Evolutionary conservation across 2,888 invertebrate genomes (phyloP), one percentile per base, ranked within the genome.

Genomic region (Eumacrocentrus americanus): DNA sequence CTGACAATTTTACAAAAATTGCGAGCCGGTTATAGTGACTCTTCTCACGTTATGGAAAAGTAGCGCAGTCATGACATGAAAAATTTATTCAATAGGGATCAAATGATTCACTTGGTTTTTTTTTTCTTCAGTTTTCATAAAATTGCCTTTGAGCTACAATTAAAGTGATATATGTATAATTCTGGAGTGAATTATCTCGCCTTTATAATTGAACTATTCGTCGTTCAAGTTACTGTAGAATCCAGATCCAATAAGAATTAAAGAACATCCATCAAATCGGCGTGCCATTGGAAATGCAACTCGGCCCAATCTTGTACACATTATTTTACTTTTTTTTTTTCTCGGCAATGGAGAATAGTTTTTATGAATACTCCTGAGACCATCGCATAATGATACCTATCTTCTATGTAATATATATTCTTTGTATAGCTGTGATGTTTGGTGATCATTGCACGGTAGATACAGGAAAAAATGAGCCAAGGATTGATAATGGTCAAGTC

Each of bases 271-370:
- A 71, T 67, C 69, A 60, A 60, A 65, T 68, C 66, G 67, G 71
- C 68, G 60, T 73, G 72, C 72, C 79, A 76, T 61, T 79, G 78
- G 76, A 80, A 79, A 80, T 79, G 78, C 79, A 79, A 79, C 75
- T 62, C 63, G 58, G 47, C 35, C 18, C 51, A 37, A 16, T 44
- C 3, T 4, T 22, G 11, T 20, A 16, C 18, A 23, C 35, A 29
- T 12, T 18, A 9, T 12, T 35, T 14, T 29, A 7, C 11, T 50
- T 9, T 25, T 51, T 40, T 47, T 58, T 25, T 40, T 55, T 20
- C 25, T 34, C 29, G 2, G 16, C 18, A 25, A 12, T 23, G 18
- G 25, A 23, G 16, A 23, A 38, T 25, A 23, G 38, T 16, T n/a
- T 57, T 57, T 48, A 42, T 46, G 5, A 16, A 52, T 53, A 59